Base-by-base conservation (phyloP, 2,113 vertebrate genomes). In the Ceyx melanurus region DNA sequence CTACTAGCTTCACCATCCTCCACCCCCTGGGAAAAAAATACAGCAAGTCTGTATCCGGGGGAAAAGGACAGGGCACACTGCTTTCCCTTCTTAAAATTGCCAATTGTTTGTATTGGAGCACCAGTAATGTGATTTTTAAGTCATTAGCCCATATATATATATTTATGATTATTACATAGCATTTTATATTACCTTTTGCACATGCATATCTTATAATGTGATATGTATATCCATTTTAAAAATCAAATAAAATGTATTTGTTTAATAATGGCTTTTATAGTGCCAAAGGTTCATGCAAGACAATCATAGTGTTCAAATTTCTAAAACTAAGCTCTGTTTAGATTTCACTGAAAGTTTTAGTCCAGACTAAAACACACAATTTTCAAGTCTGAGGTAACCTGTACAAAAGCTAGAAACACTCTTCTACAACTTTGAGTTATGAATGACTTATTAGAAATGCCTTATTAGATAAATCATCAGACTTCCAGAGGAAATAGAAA, bases 61-160 rank as follows among this genome's bases (percentile, higher is more conserved):
- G 5, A 45, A 42, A 73, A 43, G 22, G 35, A 53, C 43, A 76
- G n/a, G 73, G 15, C 9, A 25, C n/a, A 22, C 22, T 40, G 48
- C 33, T 43, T 72, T 51, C 50, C 22, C n/a, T 11, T 22, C 60
- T 12, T 21, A 7, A 4, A 78, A 31, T 2, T 43, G 12, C 25
- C 31, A 51, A 22, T 13, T 4, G 2, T 54, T 62, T 64, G 31
- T 6, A 58, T 2, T 37, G 48, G 46, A 60, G 7, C 26, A 91
- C 7, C 2, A 0, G 4, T 20, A 14, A 72, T 11, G 3, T 0
- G 0, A 56, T 21, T 51, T 68, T 74, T 23, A 48, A 82, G 15
- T 21, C 15, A 60, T 33, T 37, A 56, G 64, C 3, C 13, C 28
- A 62, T 5, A 65, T 0, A 65, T 50, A 50, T 54, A 26, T 51